These are phyloP conservation scores for Chelmon rostratus DNA, from an alignment of 2,797 vertebrate species.

Conservation along the genomic window DNA sequence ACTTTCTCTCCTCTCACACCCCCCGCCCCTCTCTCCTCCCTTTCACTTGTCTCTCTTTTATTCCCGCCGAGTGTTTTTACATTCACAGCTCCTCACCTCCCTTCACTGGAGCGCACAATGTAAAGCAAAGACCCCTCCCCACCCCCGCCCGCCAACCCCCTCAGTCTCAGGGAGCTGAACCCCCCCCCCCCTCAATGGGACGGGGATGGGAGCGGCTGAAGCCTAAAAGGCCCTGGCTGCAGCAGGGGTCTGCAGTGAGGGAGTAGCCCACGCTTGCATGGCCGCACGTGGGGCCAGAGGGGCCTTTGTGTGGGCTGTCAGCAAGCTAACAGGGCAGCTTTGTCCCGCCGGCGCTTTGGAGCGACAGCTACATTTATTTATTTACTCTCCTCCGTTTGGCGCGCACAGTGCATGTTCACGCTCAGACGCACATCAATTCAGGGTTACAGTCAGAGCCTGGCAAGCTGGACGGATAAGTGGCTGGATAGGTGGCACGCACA, in stretches of 20 bases:
- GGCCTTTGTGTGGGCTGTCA: conserved; percentile 70
- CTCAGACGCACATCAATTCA: conserved; percentile 33
- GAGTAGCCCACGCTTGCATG: conserved; percentile 31
- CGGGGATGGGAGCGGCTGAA: conserved; percentile 13
- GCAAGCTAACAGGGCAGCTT: conserved; percentile 56
- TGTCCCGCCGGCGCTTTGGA: conserved; percentile 34
- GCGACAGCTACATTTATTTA: conserved; percentile 63
- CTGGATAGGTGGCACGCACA: neutral
- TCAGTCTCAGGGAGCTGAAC: conserved; percentile 63
- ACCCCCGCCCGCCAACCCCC: conserved; percentile 6
- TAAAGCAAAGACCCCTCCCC: conserved; percentile 43
- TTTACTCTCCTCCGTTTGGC: conserved; percentile 56
- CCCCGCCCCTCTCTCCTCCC: conserved; percentile 43
- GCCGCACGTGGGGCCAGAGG: conserved; percentile 50
- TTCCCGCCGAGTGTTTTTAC: conserved; percentile 44
- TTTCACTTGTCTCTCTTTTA: conserved; percentile 63
- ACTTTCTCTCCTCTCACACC: conserved; percentile 10
- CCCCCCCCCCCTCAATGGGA: conserved; percentile 64
- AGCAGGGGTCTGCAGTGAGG: conserved; percentile 43
- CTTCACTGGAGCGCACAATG: conserved; percentile 48
- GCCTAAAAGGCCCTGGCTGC: conserved; percentile 25
- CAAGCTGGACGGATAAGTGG: conserved; percentile 1
- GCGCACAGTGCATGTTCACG: conserved; percentile 12
- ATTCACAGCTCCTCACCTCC: conserved; percentile 58
- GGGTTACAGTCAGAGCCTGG: conserved; percentile 12